These are phyloP conservation scores for Sylvia atricapilla DNA, from an alignment of 2,113 vertebrate genomes.

Conservation along the genomic window DNA sequence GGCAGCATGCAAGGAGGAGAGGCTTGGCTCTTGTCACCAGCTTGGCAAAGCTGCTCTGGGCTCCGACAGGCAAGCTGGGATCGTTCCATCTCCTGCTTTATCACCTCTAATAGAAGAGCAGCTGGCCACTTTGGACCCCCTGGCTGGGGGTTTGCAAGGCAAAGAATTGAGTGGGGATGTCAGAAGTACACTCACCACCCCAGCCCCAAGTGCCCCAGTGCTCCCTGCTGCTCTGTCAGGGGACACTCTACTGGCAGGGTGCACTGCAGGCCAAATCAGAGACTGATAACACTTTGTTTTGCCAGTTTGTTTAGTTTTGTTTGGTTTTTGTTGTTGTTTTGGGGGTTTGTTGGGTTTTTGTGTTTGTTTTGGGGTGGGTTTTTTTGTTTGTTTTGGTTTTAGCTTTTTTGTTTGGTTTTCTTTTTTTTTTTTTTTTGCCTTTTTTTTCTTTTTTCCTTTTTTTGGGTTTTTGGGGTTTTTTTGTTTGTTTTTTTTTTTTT, in stretches of 20 bases:
- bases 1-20: neutral
- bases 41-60: neutral
- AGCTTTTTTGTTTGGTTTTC: too few relatives aligned
- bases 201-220: neutral
- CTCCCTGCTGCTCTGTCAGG: neutral
- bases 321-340: neutral
- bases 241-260: rapidly evolving
- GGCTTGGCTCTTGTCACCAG: neutral
- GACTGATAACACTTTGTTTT: neutral
- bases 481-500: neutral
- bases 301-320: neutral
- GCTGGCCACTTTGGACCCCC: neutral
- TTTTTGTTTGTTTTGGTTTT: neutral
- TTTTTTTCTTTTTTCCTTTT: too few relatives aligned
- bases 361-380: neutral
- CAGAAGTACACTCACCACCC: neutral
- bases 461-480: too few relatives aligned
- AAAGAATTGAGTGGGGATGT: rapidly evolving
- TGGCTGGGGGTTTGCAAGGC: neutral
- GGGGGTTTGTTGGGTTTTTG: neutral
- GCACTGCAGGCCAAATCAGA: rapidly evolving
- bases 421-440: neutral
- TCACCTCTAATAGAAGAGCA: conserved; percentile 52
- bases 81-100: neutral
- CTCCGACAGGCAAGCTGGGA: neutral